These are phyloP conservation scores for Ctena decussata DNA, from an alignment of 2,888 invertebrate genomes.

Conservation along the genomic window DNA sequence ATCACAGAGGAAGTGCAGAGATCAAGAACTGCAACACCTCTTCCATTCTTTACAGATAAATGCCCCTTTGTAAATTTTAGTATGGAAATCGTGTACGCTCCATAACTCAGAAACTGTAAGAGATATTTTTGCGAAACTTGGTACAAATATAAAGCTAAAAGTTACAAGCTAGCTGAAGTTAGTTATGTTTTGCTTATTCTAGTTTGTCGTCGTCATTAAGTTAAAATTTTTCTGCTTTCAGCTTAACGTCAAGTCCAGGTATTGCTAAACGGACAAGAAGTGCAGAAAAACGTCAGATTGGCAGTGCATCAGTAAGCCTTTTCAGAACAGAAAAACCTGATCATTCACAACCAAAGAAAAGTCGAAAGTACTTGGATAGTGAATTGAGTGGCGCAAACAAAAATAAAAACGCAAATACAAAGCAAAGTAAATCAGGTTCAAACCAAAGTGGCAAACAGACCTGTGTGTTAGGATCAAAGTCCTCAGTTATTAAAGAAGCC, in stretches of 20 bases:
- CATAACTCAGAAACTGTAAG: too few relatives aligned
- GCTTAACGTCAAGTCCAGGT: slow-evolving; percentile 41
- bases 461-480: background rate
- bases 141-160: too few relatives aligned
- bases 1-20: too few relatives aligned
- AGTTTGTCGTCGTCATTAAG: too few relatives aligned
- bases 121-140: too few relatives aligned
- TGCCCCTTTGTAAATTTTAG: too few relatives aligned
- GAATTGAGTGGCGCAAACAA: background rate
- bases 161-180: too few relatives aligned
- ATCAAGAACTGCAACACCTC: too few relatives aligned
- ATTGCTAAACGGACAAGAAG: slow-evolving; percentile 62
- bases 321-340: background rate
- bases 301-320: background rate
- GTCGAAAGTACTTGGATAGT: background rate
- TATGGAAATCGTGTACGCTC: too few relatives aligned
- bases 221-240: slow-evolving; percentile 21
- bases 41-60: too few relatives aligned
- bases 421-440: background rate
- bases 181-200: too few relatives aligned
- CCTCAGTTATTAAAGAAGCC: background rate
- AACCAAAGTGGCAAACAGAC: background rate
- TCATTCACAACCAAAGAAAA: background rate
- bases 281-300: background rate
- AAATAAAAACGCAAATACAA: background rate